These are phyloP conservation scores for Spodoptera littoralis DNA, from an alignment of 2,888 invertebrate species.

Conservation along the genomic window DNA sequence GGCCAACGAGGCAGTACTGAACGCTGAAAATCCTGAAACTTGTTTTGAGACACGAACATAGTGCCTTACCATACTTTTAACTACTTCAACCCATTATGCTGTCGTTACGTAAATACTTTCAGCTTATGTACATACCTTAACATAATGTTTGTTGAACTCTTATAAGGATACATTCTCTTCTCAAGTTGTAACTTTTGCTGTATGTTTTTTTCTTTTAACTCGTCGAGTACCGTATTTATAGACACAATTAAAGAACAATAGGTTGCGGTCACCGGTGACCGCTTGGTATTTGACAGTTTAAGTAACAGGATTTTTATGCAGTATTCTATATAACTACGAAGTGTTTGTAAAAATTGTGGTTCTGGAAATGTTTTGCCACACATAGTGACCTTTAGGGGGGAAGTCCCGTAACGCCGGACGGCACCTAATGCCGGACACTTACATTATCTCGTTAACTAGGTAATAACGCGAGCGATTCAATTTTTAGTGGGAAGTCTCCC, in stretches of 20 bases:
- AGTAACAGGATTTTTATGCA: constrained; percentile 16
- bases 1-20: too few species aligned
- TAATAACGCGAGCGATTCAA: too few species aligned
- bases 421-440: too few species aligned
- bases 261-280: too few species aligned
- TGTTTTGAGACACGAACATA: constrained; percentile 46
- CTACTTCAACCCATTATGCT: constrained; percentile 70
- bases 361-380: too few species aligned
- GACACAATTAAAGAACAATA: too few species aligned
- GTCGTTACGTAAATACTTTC: constrained; percentile 77
- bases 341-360: neutral
- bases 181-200: constrained; percentile 9
- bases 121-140: constrained; percentile 68
- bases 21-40: neutral
- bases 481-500: too few species aligned
- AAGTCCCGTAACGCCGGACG: too few species aligned
- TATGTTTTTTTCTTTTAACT: constrained; percentile 28
- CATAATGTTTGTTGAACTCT: constrained; percentile 62
- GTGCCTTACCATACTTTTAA: constrained; percentile 62
- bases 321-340: constrained; percentile 23
- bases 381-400: too few species aligned
- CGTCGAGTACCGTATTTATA: too few species aligned
- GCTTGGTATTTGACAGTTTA: too few species aligned
- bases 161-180: constrained; percentile 45
- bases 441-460: too few species aligned